Conservation (phyloP, 2,113 vertebrate species). For the Mesoclemmys tuberculata region DNA sequence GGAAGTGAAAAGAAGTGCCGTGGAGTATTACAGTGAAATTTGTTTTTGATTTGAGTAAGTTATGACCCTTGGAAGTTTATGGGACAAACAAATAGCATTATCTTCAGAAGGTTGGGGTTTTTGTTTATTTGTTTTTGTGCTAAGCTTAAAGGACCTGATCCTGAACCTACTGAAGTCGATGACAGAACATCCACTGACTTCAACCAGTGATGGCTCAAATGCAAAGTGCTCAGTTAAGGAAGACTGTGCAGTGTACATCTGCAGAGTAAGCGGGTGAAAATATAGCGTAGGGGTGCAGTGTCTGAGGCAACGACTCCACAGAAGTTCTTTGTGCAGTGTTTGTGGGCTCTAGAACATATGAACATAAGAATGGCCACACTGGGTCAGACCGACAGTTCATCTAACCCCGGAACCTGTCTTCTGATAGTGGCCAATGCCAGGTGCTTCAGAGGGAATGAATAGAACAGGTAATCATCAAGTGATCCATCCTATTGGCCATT, state of each 20-base stretch:
- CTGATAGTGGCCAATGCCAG: too few species aligned
- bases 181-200: neutral
- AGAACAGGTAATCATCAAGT: too few species aligned
- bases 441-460: too few species aligned
- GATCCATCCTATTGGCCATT: too few species aligned
- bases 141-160: neutral
- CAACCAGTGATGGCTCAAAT: neutral
- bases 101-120: neutral
- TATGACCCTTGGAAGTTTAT: neutral
- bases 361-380: too few species aligned
- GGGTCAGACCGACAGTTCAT: too few species aligned
- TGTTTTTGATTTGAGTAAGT: neutral
- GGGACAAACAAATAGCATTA: rapidly evolving
- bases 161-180: neutral
- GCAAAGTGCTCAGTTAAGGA: neutral
- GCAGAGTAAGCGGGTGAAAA: neutral
- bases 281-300: neutral
- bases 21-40: neutral
- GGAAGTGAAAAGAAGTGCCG: neutral
- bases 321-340: neutral
- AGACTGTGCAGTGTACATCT: neutral
- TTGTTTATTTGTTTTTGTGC: neutral
- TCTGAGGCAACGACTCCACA: neutral
- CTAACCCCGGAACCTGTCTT: too few species aligned
- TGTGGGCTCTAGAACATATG: rapidly evolving